Base-by-base conservation (phyloP, 2,888 invertebrate genomes). In the Drosophila anceps region DNA sequence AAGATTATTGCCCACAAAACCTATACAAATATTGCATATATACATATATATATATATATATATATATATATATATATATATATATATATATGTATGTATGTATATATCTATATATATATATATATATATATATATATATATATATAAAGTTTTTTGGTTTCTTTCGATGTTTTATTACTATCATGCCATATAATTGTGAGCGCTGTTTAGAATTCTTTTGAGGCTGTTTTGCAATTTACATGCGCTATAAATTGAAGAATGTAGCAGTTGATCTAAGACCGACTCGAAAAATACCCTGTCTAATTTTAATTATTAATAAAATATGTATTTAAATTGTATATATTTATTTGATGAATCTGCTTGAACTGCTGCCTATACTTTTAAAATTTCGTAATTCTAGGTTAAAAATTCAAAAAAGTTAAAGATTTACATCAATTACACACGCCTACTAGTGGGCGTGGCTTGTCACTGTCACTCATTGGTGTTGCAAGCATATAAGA, bases 121-220 rank as follows among this genome's bases (percentile, higher is more conserved):
- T n/a, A n/a, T n/a, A n/a, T n/a, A n/a, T n/a, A n/a, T n/a, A n/a
- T n/a, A 33, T 48, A 20, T 1, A 43, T 41, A 18, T 29, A 48
- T 31, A 48, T 48, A 48, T 29, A 12, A 48, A 8, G 0, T 18
- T 48, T 35, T 41, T 43, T 37, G 31, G 31, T 50, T 20, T 27
- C 29, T 35, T 64, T 67, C 57, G 62, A 55, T 69, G 68, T 79
- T 86, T 81, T 70, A 48, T 69, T 54, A 78, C 54, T 55, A 85
- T 85, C 84, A 76, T 74, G 67, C 79, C 72, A 75, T 62, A 84
- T 81, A 74, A 88, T 88, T 84, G 71, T 67, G 54, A 35, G 24
- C 35, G 24, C 27, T 24, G 37, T 27, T 20, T 39, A 27, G 48
- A 35, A 43, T 55, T 46, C 35, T 53, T 29, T 13, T 5, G 9